These are phyloP conservation scores for Ditula angustiorana DNA, from an alignment of 2,888 invertebrate species.

Conservation along the genomic window DNA sequence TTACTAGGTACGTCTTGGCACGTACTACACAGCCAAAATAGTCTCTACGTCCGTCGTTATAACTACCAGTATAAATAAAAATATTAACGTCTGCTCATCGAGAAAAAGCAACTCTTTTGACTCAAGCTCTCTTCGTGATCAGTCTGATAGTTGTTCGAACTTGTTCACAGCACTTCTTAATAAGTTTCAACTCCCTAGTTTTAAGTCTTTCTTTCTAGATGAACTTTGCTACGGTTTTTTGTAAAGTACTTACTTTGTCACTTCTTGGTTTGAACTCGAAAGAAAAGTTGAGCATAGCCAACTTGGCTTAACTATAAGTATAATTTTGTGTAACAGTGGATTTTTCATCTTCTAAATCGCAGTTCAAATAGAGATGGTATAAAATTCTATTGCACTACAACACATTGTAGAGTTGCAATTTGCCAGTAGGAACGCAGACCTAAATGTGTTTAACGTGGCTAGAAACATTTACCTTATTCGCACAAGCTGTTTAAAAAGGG, in stretches of 20 bases:
- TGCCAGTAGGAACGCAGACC: too few relatives aligned
- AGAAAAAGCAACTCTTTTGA: slow-evolving; percentile 1
- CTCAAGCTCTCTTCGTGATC: slow-evolving; percentile 9
- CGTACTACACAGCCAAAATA: neutral
- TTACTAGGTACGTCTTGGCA: too few relatives aligned
- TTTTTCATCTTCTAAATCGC: too few relatives aligned
- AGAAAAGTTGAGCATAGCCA: neutral
- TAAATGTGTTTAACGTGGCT: too few relatives aligned
- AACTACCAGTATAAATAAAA: neutral
- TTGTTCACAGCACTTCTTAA: slow-evolving; percentile 27
- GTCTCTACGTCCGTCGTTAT: neutral
- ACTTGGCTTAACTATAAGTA: neutral
- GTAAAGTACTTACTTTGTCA: neutral
- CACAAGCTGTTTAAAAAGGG: neutral
- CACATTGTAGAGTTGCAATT: too few relatives aligned
- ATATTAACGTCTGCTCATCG: neutral
- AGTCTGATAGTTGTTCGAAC: slow-evolving; percentile 32
- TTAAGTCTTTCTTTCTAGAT: slow-evolving; percentile 18
- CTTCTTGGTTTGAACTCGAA: neutral
- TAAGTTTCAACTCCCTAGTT: slow-evolving; percentile 23
- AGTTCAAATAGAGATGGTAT: too few relatives aligned
- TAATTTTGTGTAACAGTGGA: too few relatives aligned
- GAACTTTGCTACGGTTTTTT: neutral
- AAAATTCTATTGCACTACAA: too few relatives aligned
- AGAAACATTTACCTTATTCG: too few relatives aligned